phyloP scores from a whole-genome alignment of 2,113 vertebrate species.

The Thamnaconus septentrionalis region DNA sequence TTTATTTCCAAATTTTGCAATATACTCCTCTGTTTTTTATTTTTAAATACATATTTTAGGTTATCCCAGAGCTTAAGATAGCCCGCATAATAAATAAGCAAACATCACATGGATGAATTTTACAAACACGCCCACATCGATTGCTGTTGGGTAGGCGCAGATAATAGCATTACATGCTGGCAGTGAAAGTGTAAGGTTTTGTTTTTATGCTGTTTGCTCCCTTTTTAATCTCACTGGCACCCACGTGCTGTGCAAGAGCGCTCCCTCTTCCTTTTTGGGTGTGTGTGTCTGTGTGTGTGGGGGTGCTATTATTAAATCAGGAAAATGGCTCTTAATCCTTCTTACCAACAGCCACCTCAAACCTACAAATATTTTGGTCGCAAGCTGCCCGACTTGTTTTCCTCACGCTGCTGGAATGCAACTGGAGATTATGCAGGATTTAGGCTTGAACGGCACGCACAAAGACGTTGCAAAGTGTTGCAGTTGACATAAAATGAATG shows the following conservation, averaged over 20 bases:
- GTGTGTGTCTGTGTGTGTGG: too few species aligned
- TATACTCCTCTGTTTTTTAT: background rate
- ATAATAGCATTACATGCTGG: slow-evolving; percentile 43
- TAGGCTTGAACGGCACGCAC: slow-evolving; percentile 23
- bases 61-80: background rate
- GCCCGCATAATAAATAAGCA: slow-evolving; percentile 7
- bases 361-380: slow-evolving; percentile 51
- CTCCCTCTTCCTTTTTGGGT: too few species aligned
- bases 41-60: too few species aligned
- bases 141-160: slow-evolving; percentile 17
- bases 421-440: slow-evolving; percentile 53
- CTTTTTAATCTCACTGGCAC: too few species aligned
- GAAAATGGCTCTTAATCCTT: slow-evolving; percentile 58
- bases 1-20: too few species aligned
- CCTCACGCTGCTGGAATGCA: slow-evolving; percentile 42
- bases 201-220: too few species aligned
- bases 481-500: slow-evolving; percentile 8
- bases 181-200: slow-evolving; percentile 21
- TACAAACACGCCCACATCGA: slow-evolving; percentile 1
- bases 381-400: slow-evolving; percentile 37
- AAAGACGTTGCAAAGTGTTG: slow-evolving; percentile 2
- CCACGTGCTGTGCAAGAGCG: too few species aligned
- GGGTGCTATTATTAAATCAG: slow-evolving; percentile 46
- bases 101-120: slow-evolving; percentile 2
- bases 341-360: slow-evolving; percentile 55